Percentiles rank a stretch among this genome's conserved stretches.
phyloP scores from a whole-genome alignment of 2,888 invertebrate genomes.

The Acanthosepion pharaonis region DNA sequence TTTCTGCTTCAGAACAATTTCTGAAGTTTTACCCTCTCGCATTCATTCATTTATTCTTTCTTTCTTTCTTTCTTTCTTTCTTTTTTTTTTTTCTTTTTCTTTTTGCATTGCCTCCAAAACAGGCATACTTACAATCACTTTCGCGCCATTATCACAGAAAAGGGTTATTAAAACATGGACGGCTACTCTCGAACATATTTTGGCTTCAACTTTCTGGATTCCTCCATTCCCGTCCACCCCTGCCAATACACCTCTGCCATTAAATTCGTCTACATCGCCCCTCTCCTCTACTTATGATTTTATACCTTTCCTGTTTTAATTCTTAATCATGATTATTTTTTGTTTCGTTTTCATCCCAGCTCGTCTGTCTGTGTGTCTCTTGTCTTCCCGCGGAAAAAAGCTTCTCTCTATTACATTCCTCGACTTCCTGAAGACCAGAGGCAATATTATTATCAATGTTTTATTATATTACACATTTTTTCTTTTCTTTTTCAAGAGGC shows the following conservation, averaged over 20 bases:
- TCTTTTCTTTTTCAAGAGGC: not conserved
- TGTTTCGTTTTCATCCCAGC: not conserved
- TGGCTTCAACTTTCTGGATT: not conserved
- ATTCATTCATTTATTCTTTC: too few relatives aligned
- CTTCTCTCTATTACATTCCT: not conserved
- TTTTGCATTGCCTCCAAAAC: not conserved
- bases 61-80: not conserved
- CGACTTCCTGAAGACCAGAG: not conserved
- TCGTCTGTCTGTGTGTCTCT: not conserved
- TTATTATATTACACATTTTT: not conserved
- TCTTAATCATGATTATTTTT: not conserved
- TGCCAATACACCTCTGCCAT: too few relatives aligned
- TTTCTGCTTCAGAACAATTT: too few relatives aligned
- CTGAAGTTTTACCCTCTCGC: too few relatives aligned
- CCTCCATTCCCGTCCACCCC: not conserved
- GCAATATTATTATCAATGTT: not conserved
- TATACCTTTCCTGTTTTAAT: not conserved
- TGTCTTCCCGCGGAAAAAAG: not conserved
- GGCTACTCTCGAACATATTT: not conserved
- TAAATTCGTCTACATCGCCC: not conserved
- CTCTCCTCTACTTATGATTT: not conserved
- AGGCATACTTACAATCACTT: not conserved
- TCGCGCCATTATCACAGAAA: not conserved
- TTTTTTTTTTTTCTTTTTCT: not conserved
- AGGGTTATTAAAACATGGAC: not conserved